Base-by-base conservation (phyloP, 2,888 invertebrate genomes). In the Drosophila diplacantha region DNA sequence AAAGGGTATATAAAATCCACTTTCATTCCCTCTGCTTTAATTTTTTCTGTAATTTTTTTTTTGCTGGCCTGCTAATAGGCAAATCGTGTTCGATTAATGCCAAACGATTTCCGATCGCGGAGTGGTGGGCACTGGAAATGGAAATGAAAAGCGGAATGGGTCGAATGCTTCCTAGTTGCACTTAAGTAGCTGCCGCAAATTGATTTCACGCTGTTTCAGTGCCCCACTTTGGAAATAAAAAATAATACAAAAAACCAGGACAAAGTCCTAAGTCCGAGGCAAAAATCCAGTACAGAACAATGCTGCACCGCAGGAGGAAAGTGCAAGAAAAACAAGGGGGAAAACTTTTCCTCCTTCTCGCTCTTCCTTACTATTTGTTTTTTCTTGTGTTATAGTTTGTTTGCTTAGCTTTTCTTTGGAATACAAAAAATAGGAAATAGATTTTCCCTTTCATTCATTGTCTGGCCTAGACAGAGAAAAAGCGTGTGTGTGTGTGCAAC, bases 161-260 rank as follows among this genome's bases (percentile, higher is more conserved):
- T 43, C 60, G 62, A 32, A 20, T 51, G 61, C 24, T 59, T 64
- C 60, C 58, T 62, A 70, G 72, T 74, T 78, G 76, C 80, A 75
- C 80, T 79, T 75, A 79, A 80, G 80, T 80, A 80, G 80, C 80
- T 81, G 81, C 81, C 77, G 68, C 81, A 79, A 81, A 81, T 80
- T 80, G 80, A 80, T 80, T 80, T 80, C 80, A 76, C 69, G 80
- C 81, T 79, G 79, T 59, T 46, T 29, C 43, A 34, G 12, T 55
- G 46, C 38, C 51, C 41, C 38, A 26, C 34, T 44, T 32, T 73
- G 64, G 60, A 62, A 66, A 16, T 79, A 75, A 71, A 16, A 24
- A 44, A 24, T 16, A 26, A 6, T 8, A 8, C 35, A 16, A 22
- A 26, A 24, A 24, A 56, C 44, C 43, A 51, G 68, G 35, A 22